Percentiles rank a stretch among this genome's conserved stretches.
phyloP scores from a whole-genome alignment of 35 echinoderm and acorn worm species.

The Diadema setosum region DNA sequence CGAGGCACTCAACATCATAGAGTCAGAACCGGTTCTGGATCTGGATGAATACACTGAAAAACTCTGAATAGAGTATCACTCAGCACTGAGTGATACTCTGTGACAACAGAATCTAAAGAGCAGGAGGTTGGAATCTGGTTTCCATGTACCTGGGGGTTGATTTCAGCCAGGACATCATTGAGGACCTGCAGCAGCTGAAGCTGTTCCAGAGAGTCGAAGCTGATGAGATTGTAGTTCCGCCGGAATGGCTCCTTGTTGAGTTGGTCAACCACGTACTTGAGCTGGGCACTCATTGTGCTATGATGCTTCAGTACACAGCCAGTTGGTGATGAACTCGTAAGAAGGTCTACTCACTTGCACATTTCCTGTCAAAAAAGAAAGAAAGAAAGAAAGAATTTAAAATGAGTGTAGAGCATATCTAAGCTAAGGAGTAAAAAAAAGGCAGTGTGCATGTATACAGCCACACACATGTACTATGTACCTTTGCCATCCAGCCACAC shows the following conservation, averaged over 20 bases:
- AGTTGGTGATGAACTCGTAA: too few species aligned
- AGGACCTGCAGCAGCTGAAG: slow-evolving; percentile 85
- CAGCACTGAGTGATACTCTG: not conserved
- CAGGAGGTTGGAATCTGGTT: not conserved
- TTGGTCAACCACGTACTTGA: slow-evolving; percentile 93
- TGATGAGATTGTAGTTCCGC: slow-evolving; percentile 92
- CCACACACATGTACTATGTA: too few species aligned
- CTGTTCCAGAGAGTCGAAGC: slow-evolving; percentile 82
- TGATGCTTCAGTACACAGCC: too few species aligned
- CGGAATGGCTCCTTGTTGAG: slow-evolving; percentile 96
- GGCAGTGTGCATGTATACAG: too few species aligned
- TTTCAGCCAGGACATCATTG: slow-evolving; percentile 94
- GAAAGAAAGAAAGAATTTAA: too few species aligned
- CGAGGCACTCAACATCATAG: not conserved
- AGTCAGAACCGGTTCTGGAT: not conserved
- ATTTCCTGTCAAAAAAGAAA: too few species aligned
- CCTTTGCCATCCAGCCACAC: too few species aligned
- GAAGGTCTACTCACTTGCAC: too few species aligned
- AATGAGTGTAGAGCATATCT: too few species aligned
- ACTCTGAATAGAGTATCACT: too few species aligned
- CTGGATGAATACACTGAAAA: not conserved
- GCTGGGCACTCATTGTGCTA: slow-evolving; percentile 91
- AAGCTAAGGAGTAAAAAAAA: too few species aligned
- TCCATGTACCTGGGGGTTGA: slow-evolving; percentile 73
- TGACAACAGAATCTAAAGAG: not conserved